Base-by-base conservation (phyloP, 2,113 vertebrate genomes). In the Galbula dea region DNA sequence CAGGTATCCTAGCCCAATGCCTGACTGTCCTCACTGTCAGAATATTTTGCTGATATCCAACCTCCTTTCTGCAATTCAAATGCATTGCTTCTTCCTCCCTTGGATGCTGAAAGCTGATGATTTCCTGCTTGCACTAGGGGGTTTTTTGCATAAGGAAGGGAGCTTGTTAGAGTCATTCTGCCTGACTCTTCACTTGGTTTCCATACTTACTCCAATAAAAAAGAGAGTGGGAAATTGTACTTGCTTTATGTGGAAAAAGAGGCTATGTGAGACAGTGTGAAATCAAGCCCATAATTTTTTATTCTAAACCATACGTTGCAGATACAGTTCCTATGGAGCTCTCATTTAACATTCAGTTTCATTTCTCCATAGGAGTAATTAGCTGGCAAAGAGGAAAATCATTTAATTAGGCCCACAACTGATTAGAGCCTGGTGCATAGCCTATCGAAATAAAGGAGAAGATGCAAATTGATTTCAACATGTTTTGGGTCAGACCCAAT, bases 391-490 rank as follows among this genome's bases (percentile, higher is more conserved):
- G 65, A 96, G 80, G 82, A 96, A 96, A 95, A 94, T 96, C 10
- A 88, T 91, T 88, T 95, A 87, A 96, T 93, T 94, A 95, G 88
- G 80, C 83, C 83, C 90, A 95, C 88, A 91, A 26, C 61, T 68
- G 80, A 92, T 88, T 62, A 92, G 62, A 93, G 63, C 52, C 57
- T 81, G 63, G 34, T 94, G 68, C 61, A 67, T 12, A 91, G 68
- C 73, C 90, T 83, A 37, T 27, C 3, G 3, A 93, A 95, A 96
- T 86, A 90, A 90, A 90, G 75, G 74, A 78, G 76, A 93, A 78
- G 52, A 92, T 37, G 74, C 73, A 95, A 96, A 91, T 90, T 94
- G 90, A 92, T 95, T 96, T 95, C 86, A 95, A 94, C 65, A 78
- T 83, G 52, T 86, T 95, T 96, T 94, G 90, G 92, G 88, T 68